Evolutionary conservation across 37 sponge, comb jelly and placozoan genomes (phyloP), one percentile per base, ranked within the genome.

Genomic region (Ianthella basta): DNA sequence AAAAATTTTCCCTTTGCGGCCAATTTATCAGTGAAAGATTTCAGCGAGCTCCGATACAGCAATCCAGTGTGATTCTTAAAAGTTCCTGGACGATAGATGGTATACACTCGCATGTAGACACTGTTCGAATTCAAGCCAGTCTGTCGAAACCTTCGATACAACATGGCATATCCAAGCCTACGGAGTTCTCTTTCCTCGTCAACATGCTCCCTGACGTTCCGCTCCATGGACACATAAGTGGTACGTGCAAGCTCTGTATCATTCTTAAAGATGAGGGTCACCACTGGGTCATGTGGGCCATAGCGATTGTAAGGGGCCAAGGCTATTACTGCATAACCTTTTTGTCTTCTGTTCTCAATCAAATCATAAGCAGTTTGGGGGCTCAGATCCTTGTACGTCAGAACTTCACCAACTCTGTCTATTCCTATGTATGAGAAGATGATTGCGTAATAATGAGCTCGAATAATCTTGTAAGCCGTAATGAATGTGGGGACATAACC

Each of bases 251-350:
- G 54, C 21, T 18, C 21, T 19, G 44, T 15, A 53, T 75, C 78
- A 15, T 75, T 38, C 78, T 75, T 75, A 44, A 75, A 75, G 54
- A 75, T 75, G n/a, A 75, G 53, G 21, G 78, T 50, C n/a, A 75
- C 54, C 10, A 40, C 18, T 24, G 78, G 78, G 2, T 75, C 50
- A 41, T 75, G 18, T 32, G 16, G 3, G 0, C 21, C n/a, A 10
- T 44, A 8, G 53, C 37, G 23, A 75, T 40, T 75, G 78, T 75
- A 75, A 0, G 78, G 78, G 18, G 78, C 53, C n/a, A 75, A 24
- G 15, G 41, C 54, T 16, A 75, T 41, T 24, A 75, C 78, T 14
- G 78, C 53, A 10, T 23, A 40, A 2, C 78, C 78, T 41, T 0
- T 20, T 12, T 36, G 37, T 14, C 40, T 75, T 16, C 25, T 75